A percentile compares a stretch with the other conserved stretches of the same genome.
phyloP scores from a whole-genome alignment of 2,113 vertebrate species.

The Gambusia affinis region DNA sequence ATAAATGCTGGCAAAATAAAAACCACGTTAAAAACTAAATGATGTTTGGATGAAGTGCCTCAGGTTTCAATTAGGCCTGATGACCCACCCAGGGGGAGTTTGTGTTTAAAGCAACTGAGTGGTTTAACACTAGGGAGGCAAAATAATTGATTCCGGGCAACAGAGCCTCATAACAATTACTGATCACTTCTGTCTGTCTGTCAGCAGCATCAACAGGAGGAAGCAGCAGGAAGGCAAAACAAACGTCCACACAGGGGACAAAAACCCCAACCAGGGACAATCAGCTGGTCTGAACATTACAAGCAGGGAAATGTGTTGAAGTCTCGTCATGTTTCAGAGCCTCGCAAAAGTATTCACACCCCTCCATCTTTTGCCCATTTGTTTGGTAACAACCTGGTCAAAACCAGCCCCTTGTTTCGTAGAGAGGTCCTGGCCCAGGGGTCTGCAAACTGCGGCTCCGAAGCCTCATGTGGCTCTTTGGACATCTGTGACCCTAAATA shows the following conservation, averaged over 20 bases:
- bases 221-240: conserved; percentile 56
- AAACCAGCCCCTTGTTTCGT: neutral
- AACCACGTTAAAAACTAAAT: conserved; percentile 18
- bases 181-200: conserved; percentile 74
- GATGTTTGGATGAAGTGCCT: conserved; percentile 47
- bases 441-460: no score
- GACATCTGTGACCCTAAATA: no score
- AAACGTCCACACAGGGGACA: conserved; percentile 49
- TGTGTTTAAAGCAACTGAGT: conserved; percentile 69
- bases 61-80: conserved; percentile 80
- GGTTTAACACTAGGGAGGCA: conserved; percentile 68
- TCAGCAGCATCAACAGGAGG: conserved; percentile 64
- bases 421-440: no score
- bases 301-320: neutral
- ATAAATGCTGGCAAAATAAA: conserved; percentile 7
- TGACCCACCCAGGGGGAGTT: conserved; percentile 75
- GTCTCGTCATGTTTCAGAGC: neutral
- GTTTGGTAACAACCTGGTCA: neutral
- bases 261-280: neutral
- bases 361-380: neutral
- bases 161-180: conserved; percentile 79
- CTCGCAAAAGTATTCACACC: neutral
- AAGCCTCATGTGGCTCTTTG: no score
- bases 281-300: neutral
- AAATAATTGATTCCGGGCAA: conserved; percentile 71